Base-by-base conservation (phyloP, 2,797 vertebrate genomes). In the Cheirogaleus major region DNA sequence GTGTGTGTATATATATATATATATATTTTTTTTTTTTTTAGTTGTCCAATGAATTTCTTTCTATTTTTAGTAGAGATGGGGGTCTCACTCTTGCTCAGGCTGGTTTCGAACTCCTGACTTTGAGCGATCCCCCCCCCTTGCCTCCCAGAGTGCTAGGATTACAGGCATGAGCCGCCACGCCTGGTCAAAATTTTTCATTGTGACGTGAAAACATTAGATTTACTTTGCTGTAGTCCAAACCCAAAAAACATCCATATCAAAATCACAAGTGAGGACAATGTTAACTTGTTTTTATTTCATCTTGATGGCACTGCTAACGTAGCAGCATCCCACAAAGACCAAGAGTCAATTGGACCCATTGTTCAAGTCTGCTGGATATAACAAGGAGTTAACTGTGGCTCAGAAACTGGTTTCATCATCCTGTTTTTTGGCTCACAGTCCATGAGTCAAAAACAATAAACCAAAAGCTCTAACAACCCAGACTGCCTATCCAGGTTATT, bases 361-460 rank as follows among this genome's bases (percentile, higher is more conserved):
- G 96, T 96, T 96, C 38, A 45, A 61, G 48, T 17, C 63, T 69
- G 73, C 25, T 65, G 50, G 18, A 65, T 70, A 1, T 52, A 93
- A 96, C 87, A 95, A 95, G 45, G 61, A 95, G 94, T 91, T 96
- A 97, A 95, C 95, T 95, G 69, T 95, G 25, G 50, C 88, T 96
- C 69, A 82, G 88, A 93, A 96, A 92, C 67, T 52, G 25, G 55
- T 85, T 92, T 95, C 94, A 69, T 96, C 90, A 95, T 96, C 65
- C 70, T 91, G 88, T 84, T 84, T 88, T 79, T 82, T 75, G 78
- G 93, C 95, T 92, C 85, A 59, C 1, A 91, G 45, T 59, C 69
- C 59, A 12, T 50, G 84, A 88, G 76, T 85, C 61, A 95, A 95
- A 97, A 76, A 92, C 88, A 96, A 93, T 96, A 96, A 87, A 81